These are phyloP conservation scores for Hydrophis major DNA, from an alignment of 2,797 vertebrate species.

Conservation along the genomic window DNA sequence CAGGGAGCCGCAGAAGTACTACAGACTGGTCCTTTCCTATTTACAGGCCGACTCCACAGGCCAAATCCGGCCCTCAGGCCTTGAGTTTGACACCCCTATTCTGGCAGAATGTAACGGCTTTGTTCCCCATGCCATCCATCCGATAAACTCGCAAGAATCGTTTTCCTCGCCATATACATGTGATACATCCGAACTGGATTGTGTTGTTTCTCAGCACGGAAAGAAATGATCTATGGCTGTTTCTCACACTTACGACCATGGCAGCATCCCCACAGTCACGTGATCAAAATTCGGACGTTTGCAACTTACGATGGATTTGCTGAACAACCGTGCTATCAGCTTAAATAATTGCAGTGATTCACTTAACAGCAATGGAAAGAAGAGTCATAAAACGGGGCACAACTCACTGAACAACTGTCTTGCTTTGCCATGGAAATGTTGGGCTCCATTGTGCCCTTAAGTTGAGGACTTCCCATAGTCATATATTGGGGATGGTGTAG, in stretches of 20 bases:
- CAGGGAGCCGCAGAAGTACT: no score
- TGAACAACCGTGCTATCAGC: accelerated
- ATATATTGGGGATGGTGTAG: not conserved
- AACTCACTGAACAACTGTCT: not conserved
- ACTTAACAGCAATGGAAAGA: not conserved
- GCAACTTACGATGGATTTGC: not conserved
- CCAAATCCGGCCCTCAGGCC: no score
- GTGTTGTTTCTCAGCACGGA: no score
- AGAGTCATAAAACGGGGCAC: not conserved
- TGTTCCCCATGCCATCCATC: no score
- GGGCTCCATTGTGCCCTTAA: not conserved
- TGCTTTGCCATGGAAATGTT: not conserved
- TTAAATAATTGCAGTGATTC: not conserved
- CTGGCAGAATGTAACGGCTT: no score
- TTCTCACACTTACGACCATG: not conserved
- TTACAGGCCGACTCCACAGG: no score
- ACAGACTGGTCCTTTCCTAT: no score
- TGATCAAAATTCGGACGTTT: not conserved
- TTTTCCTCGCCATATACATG: no score
- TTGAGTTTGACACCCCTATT: no score
- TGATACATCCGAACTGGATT: no score
- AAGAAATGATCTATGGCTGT: not conserved
- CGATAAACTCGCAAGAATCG: no score
- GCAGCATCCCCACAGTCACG: no score
- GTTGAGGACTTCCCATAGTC: not conserved